These are phyloP conservation scores for Rutpela maculata DNA, from an alignment of 2,888 invertebrate species.

Conservation along the genomic window DNA sequence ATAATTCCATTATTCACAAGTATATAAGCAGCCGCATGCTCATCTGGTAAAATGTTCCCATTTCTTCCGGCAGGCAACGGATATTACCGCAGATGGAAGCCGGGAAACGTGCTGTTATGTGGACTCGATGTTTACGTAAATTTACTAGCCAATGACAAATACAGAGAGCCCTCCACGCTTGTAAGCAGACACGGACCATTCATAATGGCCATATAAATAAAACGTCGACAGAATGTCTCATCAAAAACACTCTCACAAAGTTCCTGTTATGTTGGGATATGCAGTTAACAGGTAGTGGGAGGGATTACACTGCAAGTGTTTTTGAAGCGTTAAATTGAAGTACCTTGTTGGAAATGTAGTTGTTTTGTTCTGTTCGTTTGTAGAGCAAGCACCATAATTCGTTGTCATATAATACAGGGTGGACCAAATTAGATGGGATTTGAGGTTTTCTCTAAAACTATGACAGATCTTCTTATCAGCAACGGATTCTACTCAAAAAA, in stretches of 20 bases:
- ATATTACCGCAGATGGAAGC: slow-evolving; percentile 4
- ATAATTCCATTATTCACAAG: slow-evolving; percentile 4
- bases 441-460: too few species aligned
- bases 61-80: not conserved
- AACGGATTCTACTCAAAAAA: too few species aligned
- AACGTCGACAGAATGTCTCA: slow-evolving; percentile 21
- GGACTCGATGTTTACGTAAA: slow-evolving; percentile 13
- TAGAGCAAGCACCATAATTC: not conserved
- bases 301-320: not conserved
- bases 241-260: slow-evolving; percentile 18
- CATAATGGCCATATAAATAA: slow-evolving; percentile 35
- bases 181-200: slow-evolving; percentile 32
- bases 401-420: too few species aligned
- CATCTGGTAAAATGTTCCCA: not conserved
- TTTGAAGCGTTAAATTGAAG: slow-evolving; percentile 6
- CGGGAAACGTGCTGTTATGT: slow-evolving; percentile 12
- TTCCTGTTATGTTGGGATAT: not conserved
- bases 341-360: not conserved
- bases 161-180: slow-evolving; percentile 2
- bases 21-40: slow-evolving; percentile 3
- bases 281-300: slow-evolving; percentile 3
- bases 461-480: too few species aligned
- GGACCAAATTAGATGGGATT: too few species aligned
- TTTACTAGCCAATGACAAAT: slow-evolving; percentile 12
- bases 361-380: not conserved